Evolutionary conservation across 2,888 invertebrate genomes (phyloP), one percentile per base, ranked within the genome.

Genomic region (Sarcophaga caerulescens): DNA sequence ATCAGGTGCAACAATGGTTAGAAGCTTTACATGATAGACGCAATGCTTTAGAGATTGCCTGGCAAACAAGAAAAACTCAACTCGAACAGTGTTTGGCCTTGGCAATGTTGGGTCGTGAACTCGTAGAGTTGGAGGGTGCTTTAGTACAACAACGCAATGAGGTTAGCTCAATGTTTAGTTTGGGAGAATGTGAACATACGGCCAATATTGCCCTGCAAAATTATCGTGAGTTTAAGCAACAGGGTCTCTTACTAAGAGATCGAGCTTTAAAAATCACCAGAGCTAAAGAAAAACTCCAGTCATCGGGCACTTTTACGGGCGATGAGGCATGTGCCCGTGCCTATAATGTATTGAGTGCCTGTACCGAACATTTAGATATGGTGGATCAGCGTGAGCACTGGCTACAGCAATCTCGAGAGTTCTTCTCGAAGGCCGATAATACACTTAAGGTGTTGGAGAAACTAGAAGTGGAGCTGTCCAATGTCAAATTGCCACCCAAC

Each of bases 41-140:
- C 85, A 95, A 96, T 89, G 93, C 95, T 88, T 94, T 97, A 84
- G 97, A 97, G 92, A 94, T 94, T 11, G 94, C 94, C 62, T 96
- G 96, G 93, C 95, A 95, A 89, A 95, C 94, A 89, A 94, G 96
- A 88, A 96, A 96, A 92, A 94, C 95, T 10, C 95, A 96, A 91
- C 93, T 97, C 89, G 97, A 97, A 90, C 97, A 97, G 92, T 96
- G 96, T 89, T 93, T 97, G 84, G 96, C 96, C 59, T 93, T 97
- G 81, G 96, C 96, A 70, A 93, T 96, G 89, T 93, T 97, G 59
- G 96, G 96, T 71, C 94, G 95, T 69, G 97, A 97, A 91, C 94
- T 97, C 74, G 94, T 95, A 70, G 94, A 95, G 88, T 92, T 96
- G 47, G 95, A 96, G 89, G 94, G 95, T 23, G 93, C 94, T 66